Conservation (phyloP, 2,113 vertebrate species). For the Varanus salvator region DNA sequence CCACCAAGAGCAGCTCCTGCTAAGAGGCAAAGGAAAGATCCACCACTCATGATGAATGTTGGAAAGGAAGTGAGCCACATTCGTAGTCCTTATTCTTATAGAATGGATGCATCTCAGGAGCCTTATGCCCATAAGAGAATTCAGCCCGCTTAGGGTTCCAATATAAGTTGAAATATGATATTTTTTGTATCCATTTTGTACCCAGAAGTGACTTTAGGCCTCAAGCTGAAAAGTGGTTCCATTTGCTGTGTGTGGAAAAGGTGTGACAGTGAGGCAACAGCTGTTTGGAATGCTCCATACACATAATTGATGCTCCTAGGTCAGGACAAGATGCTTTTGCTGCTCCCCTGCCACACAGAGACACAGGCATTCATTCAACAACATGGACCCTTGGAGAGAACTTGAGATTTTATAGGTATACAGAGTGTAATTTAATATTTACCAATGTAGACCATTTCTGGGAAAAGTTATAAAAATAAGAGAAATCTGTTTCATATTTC, state of each 20-base stretch:
- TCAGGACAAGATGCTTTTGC: neutral
- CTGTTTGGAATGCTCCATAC: too few species aligned
- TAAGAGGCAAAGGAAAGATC: neutral
- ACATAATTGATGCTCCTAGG: neutral
- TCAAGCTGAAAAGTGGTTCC: neutral
- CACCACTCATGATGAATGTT: neutral
- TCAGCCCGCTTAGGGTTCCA: too few species aligned
- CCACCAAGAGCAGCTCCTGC: neutral
- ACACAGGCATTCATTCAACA: neutral
- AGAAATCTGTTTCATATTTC: neutral
- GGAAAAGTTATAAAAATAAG: conserved; percentile 25
- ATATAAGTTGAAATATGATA: too few species aligned
- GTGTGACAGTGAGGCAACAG: neutral
- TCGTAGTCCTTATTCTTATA: neutral
- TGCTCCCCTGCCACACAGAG: neutral
- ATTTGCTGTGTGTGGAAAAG: neutral
- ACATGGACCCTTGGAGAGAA: neutral
- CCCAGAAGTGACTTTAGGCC: neutral
- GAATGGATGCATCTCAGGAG: too few species aligned
- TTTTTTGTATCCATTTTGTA: too few species aligned
- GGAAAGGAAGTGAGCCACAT: neutral
- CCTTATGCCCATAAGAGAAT: too few species aligned
- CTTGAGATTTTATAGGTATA: neutral
- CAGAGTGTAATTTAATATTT: neutral
- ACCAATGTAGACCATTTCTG: neutral